Conservation (phyloP, 2,113 vertebrate species). For the Charina bottae region DNA sequence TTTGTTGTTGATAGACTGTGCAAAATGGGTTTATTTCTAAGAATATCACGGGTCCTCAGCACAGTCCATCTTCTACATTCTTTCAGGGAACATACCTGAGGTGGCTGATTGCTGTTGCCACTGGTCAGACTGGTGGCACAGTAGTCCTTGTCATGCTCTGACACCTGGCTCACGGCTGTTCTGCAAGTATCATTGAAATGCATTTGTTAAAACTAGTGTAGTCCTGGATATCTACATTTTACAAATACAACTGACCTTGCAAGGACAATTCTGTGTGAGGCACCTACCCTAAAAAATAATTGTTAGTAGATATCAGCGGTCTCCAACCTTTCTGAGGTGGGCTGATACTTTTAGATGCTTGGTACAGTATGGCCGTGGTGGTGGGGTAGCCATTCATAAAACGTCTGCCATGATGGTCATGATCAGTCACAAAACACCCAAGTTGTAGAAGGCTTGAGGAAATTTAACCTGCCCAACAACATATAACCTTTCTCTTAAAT, state of each 20-base stretch:
- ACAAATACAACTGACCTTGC: background rate
- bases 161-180: background rate
- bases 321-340: background rate
- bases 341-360: background rate
- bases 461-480: background rate
- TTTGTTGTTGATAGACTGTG: background rate
- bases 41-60: background rate
- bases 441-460: background rate
- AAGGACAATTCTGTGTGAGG: background rate
- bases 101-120: background rate
- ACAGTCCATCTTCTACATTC: background rate
- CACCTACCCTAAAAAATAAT: background rate
- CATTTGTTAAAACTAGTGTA: background rate
- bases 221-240: background rate
- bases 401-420: background rate
- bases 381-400: background rate
- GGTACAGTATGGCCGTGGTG: background rate
- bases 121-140: background rate
- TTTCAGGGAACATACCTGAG: background rate
- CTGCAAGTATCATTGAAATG: background rate
- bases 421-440: background rate
- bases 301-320: background rate
- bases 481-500: background rate
- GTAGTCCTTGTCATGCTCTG: background rate
- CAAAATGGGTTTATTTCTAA: background rate